phyloP scores from a whole-genome alignment of 2,888 invertebrate species.

The Oegoconia quadripuncta region DNA sequence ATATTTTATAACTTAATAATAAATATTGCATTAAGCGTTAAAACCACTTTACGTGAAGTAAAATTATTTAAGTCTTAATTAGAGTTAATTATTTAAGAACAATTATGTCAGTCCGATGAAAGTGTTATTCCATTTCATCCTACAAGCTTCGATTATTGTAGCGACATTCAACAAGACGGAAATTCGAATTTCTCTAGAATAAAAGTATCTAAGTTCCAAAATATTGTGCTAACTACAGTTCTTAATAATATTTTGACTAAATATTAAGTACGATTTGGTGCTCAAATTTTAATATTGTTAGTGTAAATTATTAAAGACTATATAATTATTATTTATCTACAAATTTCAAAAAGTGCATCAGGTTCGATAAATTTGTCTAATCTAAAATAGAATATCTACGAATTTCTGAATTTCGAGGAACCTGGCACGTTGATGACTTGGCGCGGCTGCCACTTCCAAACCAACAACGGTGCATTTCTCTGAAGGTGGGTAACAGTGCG shows the following conservation, averaged over 20 bases:
- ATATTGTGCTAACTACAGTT: slow-evolving; percentile 51
- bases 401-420: slow-evolving; percentile 32
- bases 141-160: slow-evolving; percentile 46
- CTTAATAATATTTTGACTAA: slow-evolving; percentile 71
- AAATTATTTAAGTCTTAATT: slow-evolving; percentile 63
- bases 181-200: slow-evolving; percentile 36
- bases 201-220: slow-evolving; percentile 49
- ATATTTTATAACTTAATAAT: slow-evolving; percentile 72
- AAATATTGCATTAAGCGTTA: slow-evolving; percentile 75
- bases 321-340: slow-evolving; percentile 70
- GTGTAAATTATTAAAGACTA: slow-evolving; percentile 66
- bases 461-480: neutral
- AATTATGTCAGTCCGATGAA: slow-evolving; percentile 71
- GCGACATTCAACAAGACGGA: slow-evolving; percentile 50
- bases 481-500: too few relatives aligned
- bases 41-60: slow-evolving; percentile 61
- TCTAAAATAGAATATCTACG: slow-evolving; percentile 37
- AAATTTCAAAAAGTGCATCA: slow-evolving; percentile 60
- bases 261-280: slow-evolving; percentile 79
- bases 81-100: slow-evolving; percentile 65
- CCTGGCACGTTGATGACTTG: slow-evolving; percentile 28
- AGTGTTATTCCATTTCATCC: slow-evolving; percentile 50
- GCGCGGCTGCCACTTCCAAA: slow-evolving; percentile 11
- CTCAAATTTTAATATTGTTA: slow-evolving; percentile 73
- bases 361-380: slow-evolving; percentile 48